phyloP scores from a whole-genome alignment of 2,888 invertebrate species.

The Cataglyphis albicans region DNA sequence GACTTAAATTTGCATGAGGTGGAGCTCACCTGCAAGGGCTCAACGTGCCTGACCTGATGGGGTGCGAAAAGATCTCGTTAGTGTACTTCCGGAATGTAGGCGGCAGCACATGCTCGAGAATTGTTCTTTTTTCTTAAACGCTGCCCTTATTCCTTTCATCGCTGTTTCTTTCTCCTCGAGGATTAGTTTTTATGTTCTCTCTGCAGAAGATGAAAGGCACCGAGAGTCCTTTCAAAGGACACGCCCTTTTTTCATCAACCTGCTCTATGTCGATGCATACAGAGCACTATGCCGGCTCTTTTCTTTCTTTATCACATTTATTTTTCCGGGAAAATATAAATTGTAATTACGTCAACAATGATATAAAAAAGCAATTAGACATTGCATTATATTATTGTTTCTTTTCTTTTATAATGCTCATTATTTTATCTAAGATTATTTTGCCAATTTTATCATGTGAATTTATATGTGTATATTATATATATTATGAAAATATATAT shows the following conservation, averaged over 20 bases:
- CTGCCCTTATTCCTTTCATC: constrained; percentile 1
- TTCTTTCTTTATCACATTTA: background rate
- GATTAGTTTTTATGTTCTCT: background rate
- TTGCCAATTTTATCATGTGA: background rate
- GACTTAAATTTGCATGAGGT: constrained; percentile 54
- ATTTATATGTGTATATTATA: background rate
- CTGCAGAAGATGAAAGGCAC: constrained; percentile 20
- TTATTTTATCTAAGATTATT: background rate
- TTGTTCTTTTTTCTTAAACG: constrained; percentile 62
- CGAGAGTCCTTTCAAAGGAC: constrained; percentile 55
- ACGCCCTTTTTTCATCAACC: background rate
- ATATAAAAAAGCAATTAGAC: constrained; percentile 10
- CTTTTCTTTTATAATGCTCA: background rate
- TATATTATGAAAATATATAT: background rate
- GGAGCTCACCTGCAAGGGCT: constrained; percentile 49
- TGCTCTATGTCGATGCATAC: background rate
- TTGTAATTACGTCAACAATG: background rate
- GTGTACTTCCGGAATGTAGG: constrained; percentile 54
- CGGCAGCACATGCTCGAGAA: constrained; percentile 39
- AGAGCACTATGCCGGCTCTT: background rate
- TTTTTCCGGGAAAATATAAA: constrained; percentile 22
- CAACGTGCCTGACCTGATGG: constrained; percentile 39
- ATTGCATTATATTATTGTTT: background rate
- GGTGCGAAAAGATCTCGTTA: constrained; percentile 46
- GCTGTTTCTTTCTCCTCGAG: background rate